Base-by-base conservation (phyloP, 37 sponge, comb jelly and placozoan genomes). In the Ephydatia muelleri region DNA sequence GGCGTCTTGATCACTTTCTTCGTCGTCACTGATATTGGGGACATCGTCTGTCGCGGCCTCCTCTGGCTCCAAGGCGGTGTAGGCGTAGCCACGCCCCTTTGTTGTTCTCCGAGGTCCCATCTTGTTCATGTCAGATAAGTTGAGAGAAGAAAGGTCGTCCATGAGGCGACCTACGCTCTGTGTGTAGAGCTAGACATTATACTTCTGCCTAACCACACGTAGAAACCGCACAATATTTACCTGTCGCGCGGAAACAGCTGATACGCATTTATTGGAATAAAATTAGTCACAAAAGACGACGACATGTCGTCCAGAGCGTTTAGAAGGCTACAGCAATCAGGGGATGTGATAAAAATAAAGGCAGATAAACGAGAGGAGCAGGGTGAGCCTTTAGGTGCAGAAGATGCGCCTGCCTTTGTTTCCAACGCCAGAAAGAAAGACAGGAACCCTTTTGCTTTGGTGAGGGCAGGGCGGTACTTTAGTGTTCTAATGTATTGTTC, bases 301-400 rank as follows among this genome's bases (percentile, higher is more conserved):
- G 57, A 11, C 16, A 94, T 94, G 95, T 94, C 95, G 25, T 90
- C 95, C 67, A 68, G 95, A 38, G 89, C 95, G 1, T 80, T 88
- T 29, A 74, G 86, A 67, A 40, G 93, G 43, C 70, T 94, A 29
- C 68, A 87, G 26, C 43, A 83, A 34, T 87, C 89, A 16, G 68
- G 76, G 3, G 74, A 81, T 8, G 75, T 86, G 16, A 83, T 93
- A 9, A 87, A 68, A 25, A 71, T 90, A 43, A 57, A 57, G 16
- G 57, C 57, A 57, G 57, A 57, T 21, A 57, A 57, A 57, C 57
- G 57, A 57, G 57, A 57, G 57, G 57, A 57, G 12, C 57, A 57
- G 57, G 16, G 16, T 5, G 16, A 57, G 9, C 19, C 9, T 21
- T 14, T 57, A 57, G 57, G 57, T 21, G 1, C 16, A 57, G 57